Evolutionary conservation across 2,888 invertebrate genomes (phyloP).

Genomic region (Eustalomyia histrio): DNA sequence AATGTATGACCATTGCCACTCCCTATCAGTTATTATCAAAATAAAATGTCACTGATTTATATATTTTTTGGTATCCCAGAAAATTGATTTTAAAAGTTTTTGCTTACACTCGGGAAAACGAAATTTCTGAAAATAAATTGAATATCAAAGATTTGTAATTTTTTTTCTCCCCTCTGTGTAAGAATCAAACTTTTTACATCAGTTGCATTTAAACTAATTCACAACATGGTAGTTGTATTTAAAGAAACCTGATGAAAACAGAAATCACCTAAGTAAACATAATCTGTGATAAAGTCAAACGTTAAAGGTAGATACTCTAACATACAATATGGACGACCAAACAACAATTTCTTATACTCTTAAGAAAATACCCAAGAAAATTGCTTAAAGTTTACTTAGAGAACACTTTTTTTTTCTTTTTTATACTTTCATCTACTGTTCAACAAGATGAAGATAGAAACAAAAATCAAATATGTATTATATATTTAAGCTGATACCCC

Average conservation of each 20-base stretch:
- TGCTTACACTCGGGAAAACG: no score
- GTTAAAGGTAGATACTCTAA: slow-evolving; percentile 21
- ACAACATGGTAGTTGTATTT: not conserved
- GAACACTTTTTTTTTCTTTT: slow-evolving; percentile 18
- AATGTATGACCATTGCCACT: no score
- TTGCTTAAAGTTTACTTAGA: slow-evolving; percentile 48
- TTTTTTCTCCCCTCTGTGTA: no score
- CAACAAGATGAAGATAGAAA: not conserved
- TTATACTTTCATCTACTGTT: not conserved
- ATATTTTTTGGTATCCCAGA: no score
- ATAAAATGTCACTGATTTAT: no score
- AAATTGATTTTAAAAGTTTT: no score
- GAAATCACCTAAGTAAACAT: slow-evolving; percentile 60
- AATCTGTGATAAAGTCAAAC: slow-evolving; percentile 61
- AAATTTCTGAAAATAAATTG: no score
- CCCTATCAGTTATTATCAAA: no score
- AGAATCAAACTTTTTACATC: no score
- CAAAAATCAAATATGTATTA: slow-evolving; percentile 11
- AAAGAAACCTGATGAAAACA: slow-evolving; percentile 17
- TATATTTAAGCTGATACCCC: slow-evolving; percentile 32
- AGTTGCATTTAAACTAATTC: no score
- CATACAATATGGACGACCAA: slow-evolving; percentile 10
- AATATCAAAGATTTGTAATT: no score
- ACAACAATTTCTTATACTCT: not conserved
- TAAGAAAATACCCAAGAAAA: slow-evolving; percentile 22